Evolutionary conservation across 2,888 invertebrate genomes (phyloP).

Genomic region (Aricia artaxerxes): DNA sequence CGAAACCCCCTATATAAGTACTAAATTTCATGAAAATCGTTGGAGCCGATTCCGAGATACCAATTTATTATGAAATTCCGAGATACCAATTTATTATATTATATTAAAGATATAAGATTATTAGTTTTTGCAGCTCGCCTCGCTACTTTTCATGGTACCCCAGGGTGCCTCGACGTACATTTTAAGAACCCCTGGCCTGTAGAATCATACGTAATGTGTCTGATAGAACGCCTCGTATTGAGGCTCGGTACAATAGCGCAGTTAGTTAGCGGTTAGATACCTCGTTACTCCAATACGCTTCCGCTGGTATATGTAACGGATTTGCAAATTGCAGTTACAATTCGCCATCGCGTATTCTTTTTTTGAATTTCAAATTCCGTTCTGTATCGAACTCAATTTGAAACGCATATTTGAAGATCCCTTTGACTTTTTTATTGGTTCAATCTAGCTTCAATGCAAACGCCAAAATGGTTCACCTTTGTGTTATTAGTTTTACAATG

Average conservation of each 20-base stretch:
- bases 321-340: constrained; percentile 22
- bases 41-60: no score
- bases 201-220: background rate
- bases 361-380: background rate
- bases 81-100: no score
- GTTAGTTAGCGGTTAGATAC: constrained; percentile 7
- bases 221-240: constrained; percentile 7
- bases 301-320: constrained; percentile 9
- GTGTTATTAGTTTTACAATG: background rate
- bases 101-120: no score
- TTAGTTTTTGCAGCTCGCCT: no score
- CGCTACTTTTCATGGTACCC: no score
- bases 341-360: background rate
- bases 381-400: constrained; percentile 7
- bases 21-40: no score
- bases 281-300: constrained; percentile 19
- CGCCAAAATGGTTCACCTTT: background rate
- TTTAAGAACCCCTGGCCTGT: background rate
- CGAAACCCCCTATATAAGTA: no score
- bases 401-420: background rate
- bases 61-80: no score
- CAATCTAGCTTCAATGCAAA: constrained; percentile 3
- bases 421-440: constrained; percentile 12
- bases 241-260: constrained; percentile 1
- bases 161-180: no score